Percentiles rank a stretch among this genome's conserved stretches.
Conservation (phyloP, 2,888 invertebrate species). For the Hyles lineata region DNA sequence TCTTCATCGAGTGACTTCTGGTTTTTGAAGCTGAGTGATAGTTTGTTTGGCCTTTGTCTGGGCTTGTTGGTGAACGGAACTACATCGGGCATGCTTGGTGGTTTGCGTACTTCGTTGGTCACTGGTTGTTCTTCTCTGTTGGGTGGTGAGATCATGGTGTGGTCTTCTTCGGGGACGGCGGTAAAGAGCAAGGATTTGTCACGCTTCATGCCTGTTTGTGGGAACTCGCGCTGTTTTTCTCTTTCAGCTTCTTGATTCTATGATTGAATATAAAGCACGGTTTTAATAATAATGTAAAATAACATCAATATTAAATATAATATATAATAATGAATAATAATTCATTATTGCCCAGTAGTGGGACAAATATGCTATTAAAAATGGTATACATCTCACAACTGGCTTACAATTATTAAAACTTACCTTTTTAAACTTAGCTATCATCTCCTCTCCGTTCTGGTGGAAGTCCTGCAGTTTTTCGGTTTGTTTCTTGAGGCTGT, state of each 20-base stretch:
- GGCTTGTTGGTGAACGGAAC: conserved; percentile 82
- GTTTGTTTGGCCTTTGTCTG: conserved; percentile 81
- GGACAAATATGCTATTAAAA: too few relatives aligned
- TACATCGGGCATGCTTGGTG: conserved; percentile 76
- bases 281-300: background rate
- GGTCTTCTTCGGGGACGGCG: conserved; percentile 92
- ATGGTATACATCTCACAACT: background rate
- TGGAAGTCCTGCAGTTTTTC: conserved; percentile 69
- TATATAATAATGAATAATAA: too few relatives aligned
- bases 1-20: conserved; percentile 85
- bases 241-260: conserved; percentile 78
- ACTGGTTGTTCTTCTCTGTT: conserved; percentile 56
- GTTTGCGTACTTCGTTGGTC: conserved; percentile 54
- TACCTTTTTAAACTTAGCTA: conserved; percentile 77
- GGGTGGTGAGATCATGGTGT: conserved; percentile 79
- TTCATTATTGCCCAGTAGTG: too few relatives aligned
- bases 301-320: background rate
- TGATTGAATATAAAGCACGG: background rate
- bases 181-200: conserved; percentile 93
- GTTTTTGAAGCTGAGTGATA: conserved; percentile 84
- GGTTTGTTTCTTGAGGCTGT: conserved; percentile 72
- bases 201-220: conserved; percentile 87
- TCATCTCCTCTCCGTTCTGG: conserved; percentile 73
- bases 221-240: conserved; percentile 79
- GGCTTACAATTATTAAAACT: background rate